Evolutionary conservation across 1,140 invertebrate species (phyloP).

Genomic region (Odontomachus brunneus): DNA sequence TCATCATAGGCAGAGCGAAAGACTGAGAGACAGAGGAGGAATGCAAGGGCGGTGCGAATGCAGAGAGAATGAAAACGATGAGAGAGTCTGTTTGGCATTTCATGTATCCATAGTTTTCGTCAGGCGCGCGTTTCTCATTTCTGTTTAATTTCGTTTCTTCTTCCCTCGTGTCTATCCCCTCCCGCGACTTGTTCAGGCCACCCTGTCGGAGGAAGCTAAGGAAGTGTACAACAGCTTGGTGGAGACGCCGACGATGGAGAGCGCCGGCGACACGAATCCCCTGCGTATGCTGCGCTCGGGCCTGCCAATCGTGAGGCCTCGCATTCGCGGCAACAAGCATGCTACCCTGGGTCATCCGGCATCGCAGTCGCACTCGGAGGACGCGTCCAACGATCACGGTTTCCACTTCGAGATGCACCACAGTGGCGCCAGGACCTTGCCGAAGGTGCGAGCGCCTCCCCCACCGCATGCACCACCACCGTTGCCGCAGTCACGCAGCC

Average conservation of each 20-base stretch:
- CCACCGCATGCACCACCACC: constrained; percentile 69
- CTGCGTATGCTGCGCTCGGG: constrained; percentile 90
- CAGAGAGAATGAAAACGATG: neutral
- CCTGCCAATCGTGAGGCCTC: constrained; percentile 87
- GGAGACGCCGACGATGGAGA: constrained; percentile 88
- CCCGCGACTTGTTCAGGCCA: constrained; percentile 87
- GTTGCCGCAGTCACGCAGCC: constrained; percentile 61
- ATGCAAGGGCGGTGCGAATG: neutral
- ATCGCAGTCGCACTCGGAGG: constrained; percentile 70
- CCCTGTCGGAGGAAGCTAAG: constrained; percentile 93
- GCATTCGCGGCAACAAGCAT: constrained; percentile 87
- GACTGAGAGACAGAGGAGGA: neutral
- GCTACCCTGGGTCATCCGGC: constrained; percentile 61
- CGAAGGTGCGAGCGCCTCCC: constrained; percentile 80
- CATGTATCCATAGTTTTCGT: constrained; percentile 44
- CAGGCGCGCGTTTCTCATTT: constrained; percentile 74
- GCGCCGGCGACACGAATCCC: constrained; percentile 87
- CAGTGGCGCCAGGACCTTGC: constrained; percentile 80
- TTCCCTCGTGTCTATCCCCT: constrained; percentile 79
- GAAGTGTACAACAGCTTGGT: constrained; percentile 96
- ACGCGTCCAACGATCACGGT: constrained; percentile 62
- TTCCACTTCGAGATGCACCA: constrained; percentile 80
- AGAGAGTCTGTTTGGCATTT: constrained; percentile 31
- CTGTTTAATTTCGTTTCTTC: constrained; percentile 80
- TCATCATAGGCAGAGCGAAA: neutral